A percentile compares a stretch with the other conserved stretches of the same genome.
These are phyloP conservation scores for Eidolon dupreanum DNA, from an alignment of 2,797 vertebrate genomes.

Conservation along the genomic window DNA sequence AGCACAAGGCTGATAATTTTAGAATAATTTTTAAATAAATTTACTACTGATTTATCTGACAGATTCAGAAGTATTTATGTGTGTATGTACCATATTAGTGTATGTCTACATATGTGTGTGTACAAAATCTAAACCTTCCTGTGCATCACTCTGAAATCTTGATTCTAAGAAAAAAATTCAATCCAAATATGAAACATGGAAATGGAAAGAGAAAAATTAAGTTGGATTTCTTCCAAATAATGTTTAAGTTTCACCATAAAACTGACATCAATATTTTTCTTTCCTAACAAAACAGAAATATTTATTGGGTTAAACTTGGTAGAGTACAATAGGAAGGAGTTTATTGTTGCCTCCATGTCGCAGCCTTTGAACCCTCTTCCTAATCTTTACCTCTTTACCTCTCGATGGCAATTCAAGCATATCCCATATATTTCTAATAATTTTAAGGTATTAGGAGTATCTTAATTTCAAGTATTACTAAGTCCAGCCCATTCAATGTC, in stretches of 20 bases:
- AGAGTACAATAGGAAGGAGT: background rate
- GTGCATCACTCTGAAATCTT: background rate
- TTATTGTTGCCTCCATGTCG: background rate
- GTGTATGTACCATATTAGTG: background rate
- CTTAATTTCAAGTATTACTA: background rate
- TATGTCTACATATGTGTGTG: background rate
- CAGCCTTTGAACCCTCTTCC: background rate
- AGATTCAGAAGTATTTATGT: conserved; percentile 75
- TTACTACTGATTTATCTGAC: conserved; percentile 55
- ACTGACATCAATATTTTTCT: background rate
- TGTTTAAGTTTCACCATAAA: background rate
- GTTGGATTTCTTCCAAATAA: background rate
- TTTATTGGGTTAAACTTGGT: background rate
- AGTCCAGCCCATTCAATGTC: background rate
- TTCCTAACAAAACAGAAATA: background rate
- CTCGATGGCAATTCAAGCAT: background rate
- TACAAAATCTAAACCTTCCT: conserved; percentile 33
- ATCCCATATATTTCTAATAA: background rate
- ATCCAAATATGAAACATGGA: background rate
- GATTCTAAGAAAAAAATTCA: background rate
- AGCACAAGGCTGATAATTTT: conserved; percentile 64
- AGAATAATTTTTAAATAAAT: conserved; percentile 62
- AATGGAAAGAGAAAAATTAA: background rate
- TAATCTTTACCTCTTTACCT: background rate
- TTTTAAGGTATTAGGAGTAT: background rate